A percentile compares a stretch with the other conserved stretches of the same genome.
Conservation (phyloP, 2,113 vertebrate genomes). For the Collichthys lucidus region DNA sequence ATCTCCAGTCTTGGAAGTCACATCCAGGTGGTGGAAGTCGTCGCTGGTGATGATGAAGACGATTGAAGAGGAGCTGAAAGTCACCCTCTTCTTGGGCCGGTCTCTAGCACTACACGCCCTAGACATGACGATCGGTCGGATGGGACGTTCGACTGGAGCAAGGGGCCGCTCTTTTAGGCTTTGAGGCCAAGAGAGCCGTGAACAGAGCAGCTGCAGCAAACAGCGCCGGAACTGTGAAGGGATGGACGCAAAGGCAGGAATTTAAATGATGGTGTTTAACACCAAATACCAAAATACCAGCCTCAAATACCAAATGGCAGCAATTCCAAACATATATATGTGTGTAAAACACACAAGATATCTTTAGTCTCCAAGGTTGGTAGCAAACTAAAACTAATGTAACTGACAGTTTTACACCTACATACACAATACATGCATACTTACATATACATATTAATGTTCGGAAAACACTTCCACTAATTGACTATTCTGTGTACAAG, state of each 20-base stretch:
- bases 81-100: constrained; percentile 93
- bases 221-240: constrained; percentile 88
- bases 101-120: constrained; percentile 74
- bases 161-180: constrained; percentile 83
- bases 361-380: constrained; percentile 1
- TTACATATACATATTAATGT: background rate
- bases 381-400: background rate
- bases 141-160: constrained; percentile 78
- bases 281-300: too few relatives aligned
- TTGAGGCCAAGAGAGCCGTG: constrained; percentile 85
- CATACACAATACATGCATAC: background rate
- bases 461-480: background rate
- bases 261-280: constrained; percentile 13
- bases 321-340: constrained; percentile 17
- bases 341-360: constrained; percentile 15
- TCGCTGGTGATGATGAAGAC: constrained; percentile 93
- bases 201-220: constrained; percentile 89
- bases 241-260: background rate
- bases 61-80: constrained; percentile 92
- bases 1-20: constrained; percentile 71
- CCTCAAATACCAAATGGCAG: too few relatives aligned
- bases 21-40: constrained; percentile 83
- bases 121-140: constrained; percentile 88
- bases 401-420: constrained; percentile 14
- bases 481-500: background rate